These are phyloP conservation scores for Danionella dracula DNA, from an alignment of 2,797 vertebrate species.

Conservation along the genomic window DNA sequence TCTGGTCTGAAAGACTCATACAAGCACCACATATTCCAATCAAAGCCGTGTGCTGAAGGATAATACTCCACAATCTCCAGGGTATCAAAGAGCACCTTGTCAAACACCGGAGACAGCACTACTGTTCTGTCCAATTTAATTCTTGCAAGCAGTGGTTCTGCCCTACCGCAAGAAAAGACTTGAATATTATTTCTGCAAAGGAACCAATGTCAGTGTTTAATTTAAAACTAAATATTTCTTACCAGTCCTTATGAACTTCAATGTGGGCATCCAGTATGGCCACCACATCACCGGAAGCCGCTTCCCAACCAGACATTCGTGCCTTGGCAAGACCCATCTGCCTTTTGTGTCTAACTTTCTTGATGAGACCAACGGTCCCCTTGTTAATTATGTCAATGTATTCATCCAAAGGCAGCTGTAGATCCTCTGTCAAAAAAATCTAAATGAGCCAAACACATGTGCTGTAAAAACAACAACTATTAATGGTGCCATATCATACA, in stretches of 20 bases:
- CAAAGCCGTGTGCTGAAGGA: slow-evolving; percentile 59
- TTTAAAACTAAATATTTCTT: background rate
- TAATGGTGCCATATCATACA: too few relatives aligned
- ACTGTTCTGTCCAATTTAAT: slow-evolving; percentile 73
- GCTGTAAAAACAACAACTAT: too few relatives aligned
- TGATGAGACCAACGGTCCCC: slow-evolving; percentile 56
- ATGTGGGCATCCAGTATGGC: slow-evolving; percentile 77
- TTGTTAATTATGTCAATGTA: slow-evolving; percentile 56
- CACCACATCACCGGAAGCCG: slow-evolving; percentile 68
- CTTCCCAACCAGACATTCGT: slow-evolving; percentile 67
- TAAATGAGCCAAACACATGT: too few relatives aligned
- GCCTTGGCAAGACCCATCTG: slow-evolving; percentile 71
- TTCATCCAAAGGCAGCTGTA: slow-evolving; percentile 53
- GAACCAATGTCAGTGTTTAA: background rate
- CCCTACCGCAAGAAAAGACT: slow-evolving; percentile 53
- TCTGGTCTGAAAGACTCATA: slow-evolving; percentile 62
- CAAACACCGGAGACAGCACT: slow-evolving; percentile 71
- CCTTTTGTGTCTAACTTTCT: slow-evolving; percentile 59
- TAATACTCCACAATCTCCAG: slow-evolving; percentile 48
- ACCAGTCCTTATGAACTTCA: slow-evolving; percentile 69
- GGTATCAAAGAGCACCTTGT: slow-evolving; percentile 66
- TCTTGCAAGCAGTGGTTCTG: slow-evolving; percentile 68
- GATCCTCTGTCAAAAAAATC: slow-evolving; percentile 54
- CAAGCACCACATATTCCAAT: slow-evolving; percentile 74
- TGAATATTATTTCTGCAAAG: background rate